phyloP scores from a whole-genome alignment of 2,888 invertebrate species.

The Callosobruchus maculatus region DNA sequence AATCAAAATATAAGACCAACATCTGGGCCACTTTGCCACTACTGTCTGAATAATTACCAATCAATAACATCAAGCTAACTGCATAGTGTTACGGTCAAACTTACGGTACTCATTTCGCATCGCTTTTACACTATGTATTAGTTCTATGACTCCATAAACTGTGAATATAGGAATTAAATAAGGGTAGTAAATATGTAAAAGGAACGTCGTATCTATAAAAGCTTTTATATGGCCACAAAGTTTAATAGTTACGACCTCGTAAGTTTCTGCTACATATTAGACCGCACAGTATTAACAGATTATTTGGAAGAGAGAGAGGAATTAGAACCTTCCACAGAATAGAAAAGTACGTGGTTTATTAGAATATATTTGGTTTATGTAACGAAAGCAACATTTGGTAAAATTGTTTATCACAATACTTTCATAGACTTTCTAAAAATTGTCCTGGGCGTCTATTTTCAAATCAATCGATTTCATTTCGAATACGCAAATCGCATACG shows the following conservation, averaged over 20 bases:
- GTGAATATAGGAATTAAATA: conserved; percentile 39
- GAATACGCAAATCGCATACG: too few species aligned
- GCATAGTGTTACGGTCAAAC: background rate
- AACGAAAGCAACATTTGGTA: too few species aligned
- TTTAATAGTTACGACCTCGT: background rate
- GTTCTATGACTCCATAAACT: background rate
- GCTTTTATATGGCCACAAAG: background rate
- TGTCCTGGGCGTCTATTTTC: too few species aligned
- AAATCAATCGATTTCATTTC: too few species aligned
- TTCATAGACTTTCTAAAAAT: too few species aligned
- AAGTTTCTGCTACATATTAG: background rate
- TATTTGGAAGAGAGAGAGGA: background rate
- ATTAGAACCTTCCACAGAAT: background rate
- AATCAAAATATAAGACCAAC: too few species aligned
- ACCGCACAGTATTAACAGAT: background rate
- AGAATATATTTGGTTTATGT: too few species aligned
- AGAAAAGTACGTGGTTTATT: too few species aligned
- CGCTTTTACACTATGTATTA: background rate
- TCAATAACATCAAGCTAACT: background rate
- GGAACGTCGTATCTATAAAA: conserved; percentile 9
- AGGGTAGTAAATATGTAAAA: conserved; percentile 41
- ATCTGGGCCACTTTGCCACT: too few species aligned
- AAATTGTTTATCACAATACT: too few species aligned
- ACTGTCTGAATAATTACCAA: background rate
- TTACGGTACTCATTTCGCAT: background rate